Conservation (phyloP, 2,888 invertebrate species). For the Salticus scenicus region DNA sequence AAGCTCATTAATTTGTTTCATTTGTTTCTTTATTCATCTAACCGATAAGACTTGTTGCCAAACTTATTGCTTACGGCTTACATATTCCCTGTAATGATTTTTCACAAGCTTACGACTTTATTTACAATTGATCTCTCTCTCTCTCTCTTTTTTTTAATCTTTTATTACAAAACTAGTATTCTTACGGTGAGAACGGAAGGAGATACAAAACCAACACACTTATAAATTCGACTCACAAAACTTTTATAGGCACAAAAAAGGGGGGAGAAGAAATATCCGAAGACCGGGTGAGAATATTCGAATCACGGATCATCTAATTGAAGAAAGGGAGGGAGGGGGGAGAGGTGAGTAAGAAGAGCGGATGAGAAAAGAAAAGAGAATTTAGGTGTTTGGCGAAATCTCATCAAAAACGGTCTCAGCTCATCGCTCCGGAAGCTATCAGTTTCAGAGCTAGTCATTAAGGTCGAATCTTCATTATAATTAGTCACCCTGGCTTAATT, state of each 20-base stretch:
- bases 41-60: too few relatives aligned
- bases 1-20: too few relatives aligned
- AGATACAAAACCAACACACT: not conserved
- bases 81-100: too few relatives aligned
- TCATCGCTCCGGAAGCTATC: constrained; percentile 52
- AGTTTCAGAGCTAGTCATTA: constrained; percentile 23
- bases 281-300: constrained; percentile 28
- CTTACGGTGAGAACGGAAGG: not conserved
- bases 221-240: not conserved
- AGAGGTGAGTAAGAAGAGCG: too few relatives aligned
- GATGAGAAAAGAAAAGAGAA: too few relatives aligned
- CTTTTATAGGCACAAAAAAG: not conserved
- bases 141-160: too few relatives aligned
- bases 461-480: constrained; percentile 24
- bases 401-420: constrained; percentile 31
- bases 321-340: not conserved
- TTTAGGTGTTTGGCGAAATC: not conserved
- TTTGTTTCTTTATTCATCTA: too few relatives aligned
- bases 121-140: not conserved
- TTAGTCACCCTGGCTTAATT: constrained; percentile 53
- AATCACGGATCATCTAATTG: constrained; percentile 42
- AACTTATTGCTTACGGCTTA: too few relatives aligned
- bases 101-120: too few relatives aligned
- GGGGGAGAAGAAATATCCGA: not conserved
- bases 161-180: too few relatives aligned